Base-by-base conservation (phyloP, 1,140 invertebrate species). In the Asbolus verrucosus region DNA sequence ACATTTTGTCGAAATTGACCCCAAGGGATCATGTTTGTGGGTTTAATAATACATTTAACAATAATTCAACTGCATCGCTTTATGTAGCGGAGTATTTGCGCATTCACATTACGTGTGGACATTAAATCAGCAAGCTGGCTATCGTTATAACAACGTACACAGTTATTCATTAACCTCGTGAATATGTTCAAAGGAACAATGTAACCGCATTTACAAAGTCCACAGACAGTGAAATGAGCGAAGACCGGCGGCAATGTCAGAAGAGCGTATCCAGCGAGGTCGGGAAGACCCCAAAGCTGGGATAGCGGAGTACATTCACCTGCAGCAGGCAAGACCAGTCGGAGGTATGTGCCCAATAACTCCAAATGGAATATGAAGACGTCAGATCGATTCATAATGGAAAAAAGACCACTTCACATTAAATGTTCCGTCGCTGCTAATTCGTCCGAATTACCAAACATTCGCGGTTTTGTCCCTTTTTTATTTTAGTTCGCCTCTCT, bases 291-390 rank as follows among this genome's bases (percentile, higher is more conserved):
- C 66, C 30, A 39, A 24, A 67, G 65, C 21, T 27, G 46, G 46
- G 46, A 59, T 36, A 60, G n/a, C 8, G 30, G 41, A 67, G 66
- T 67, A 46, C 66, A 59, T 67, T 67, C 66, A 67, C 66, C 66
- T 59, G 66, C 46, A 67, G 43, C 41, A 67, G 66, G 66, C 31
- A 67, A 67, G 66, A 67, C 66, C 66, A 67, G 43, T 67, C 50
- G 46, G 16, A 67, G 54, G 46, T 67, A 67, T 67, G 66, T 50
- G 66, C 46, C 41, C 33, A 14, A 54, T 54, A 54, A 24, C 21
- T 54, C 46, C 46, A 54, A 54, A 54, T 54, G 46, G 46, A 54
- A 27, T 54, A 54, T 54, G 46, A 27, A 21, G 46, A 54, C n/a
- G 46, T 54, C 41, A 46, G 41, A 46, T 19, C 46, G 46, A 54